Evolutionary conservation across 2,797 vertebrate genomes (phyloP), one percentile per base, ranked within the genome.

Genomic region (Pseudochromis fuscus): DNA sequence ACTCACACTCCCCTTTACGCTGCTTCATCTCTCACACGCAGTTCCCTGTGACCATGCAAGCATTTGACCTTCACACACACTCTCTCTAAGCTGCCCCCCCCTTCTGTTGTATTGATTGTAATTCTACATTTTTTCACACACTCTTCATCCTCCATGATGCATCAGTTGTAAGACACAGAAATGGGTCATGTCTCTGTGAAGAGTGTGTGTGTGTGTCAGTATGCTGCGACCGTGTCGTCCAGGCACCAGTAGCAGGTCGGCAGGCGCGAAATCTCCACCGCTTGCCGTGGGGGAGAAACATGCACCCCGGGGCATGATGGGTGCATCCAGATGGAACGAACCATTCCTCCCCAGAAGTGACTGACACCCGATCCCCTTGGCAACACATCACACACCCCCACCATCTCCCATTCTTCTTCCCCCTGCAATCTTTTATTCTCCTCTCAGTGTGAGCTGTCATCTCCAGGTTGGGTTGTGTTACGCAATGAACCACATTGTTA

Each of bases 51-150:
- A 77, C 81, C 59, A 71, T 83, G 50, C 67, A 70, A 84, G 51
- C 75, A 42, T 87, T 79, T 89, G 87, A 91, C 90, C 89, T 92
- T 92, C 87, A 90, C 74, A 69, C 66, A 71, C 28, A 53, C 71
- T 67, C 51, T 65, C 46, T 69, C 62, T 7, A 3, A 46, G 51
- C 63, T 64, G 38, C 56, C 27, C 50, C 49, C 27, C 38, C 7
- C 4, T 6, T 11, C 13, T 19, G 46, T 40, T 57, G n/a, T 19
- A 7, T 48, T 15, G 19, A 13, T 45, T 57, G 25, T 61, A 13
- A 67, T 59, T 25, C 49, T 63, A 10, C 13, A 53, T 71, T 59
- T 77, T 35, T 52, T 75, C 33, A 55, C 53, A 13, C 44, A 18
- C 44, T 42, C 50, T 59, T 46, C 42, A 49, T 67, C 48, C 38